Evolutionary conservation across 2,888 invertebrate species (phyloP).

Genomic region (Monoplex corrugatus): DNA sequence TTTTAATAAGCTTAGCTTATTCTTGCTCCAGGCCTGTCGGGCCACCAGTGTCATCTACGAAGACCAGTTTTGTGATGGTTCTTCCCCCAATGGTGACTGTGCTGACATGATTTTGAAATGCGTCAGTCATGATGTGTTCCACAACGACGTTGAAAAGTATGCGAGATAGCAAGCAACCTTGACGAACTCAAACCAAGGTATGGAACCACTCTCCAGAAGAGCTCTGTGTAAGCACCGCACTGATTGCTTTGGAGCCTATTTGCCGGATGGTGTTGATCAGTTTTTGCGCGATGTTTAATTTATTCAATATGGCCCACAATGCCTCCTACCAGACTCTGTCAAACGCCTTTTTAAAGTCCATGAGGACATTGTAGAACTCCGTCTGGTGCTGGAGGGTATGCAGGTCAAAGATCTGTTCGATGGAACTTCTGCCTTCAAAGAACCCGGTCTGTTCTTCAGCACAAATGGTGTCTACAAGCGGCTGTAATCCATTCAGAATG

Average conservation of each 20-base stretch:
- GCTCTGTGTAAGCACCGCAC: not conserved
- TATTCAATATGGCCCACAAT: not conserved
- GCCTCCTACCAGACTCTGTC: slow-evolving; percentile 1
- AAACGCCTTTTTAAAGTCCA: not conserved
- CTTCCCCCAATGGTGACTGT: not conserved
- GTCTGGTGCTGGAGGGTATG: not conserved
- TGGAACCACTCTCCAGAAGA: not conserved
- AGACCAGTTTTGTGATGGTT: not conserved
- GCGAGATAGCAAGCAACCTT: slow-evolving; percentile 4
- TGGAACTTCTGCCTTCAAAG: not conserved
- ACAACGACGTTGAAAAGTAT: not conserved
- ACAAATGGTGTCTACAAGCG: not conserved
- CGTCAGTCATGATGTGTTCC: not conserved
- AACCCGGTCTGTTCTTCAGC: slow-evolving; percentile 1
- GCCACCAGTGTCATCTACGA: not conserved
- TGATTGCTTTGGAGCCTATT: not conserved
- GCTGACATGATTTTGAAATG: not conserved
- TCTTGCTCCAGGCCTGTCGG: not conserved
- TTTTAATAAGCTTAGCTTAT: not conserved
- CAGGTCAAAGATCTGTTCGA: not conserved
- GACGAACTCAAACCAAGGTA: not conserved
- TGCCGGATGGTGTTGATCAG: not conserved
- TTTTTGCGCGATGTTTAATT: not conserved
- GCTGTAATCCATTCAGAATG: slow-evolving; percentile 2
- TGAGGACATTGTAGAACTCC: not conserved